phyloP scores from a whole-genome alignment of 1,140 invertebrate species.

The Zaprionus lachaisei region DNA sequence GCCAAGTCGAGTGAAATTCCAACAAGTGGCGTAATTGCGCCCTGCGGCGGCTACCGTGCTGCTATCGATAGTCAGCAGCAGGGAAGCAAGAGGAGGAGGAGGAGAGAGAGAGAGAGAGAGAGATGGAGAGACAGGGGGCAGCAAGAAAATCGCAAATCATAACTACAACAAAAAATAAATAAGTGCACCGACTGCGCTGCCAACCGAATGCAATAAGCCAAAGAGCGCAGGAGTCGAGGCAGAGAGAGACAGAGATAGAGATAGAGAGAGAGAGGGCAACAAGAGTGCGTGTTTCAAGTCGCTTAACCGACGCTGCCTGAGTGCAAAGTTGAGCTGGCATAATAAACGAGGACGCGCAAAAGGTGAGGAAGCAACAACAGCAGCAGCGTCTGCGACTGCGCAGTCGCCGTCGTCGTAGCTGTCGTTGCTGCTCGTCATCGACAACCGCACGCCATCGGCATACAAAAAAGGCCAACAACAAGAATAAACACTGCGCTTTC shows the following conservation, averaged over 20 bases:
- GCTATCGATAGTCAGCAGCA: slow-evolving; percentile 48
- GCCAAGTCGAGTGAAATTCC: slow-evolving; percentile 74
- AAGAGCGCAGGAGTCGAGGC: slow-evolving; percentile 55
- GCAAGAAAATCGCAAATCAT: slow-evolving; percentile 76
- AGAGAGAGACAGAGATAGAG: slow-evolving; percentile 56
- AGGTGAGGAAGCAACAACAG: slow-evolving; percentile 11
- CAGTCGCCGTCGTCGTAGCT: slow-evolving; percentile 48
- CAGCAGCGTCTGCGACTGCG: slow-evolving; percentile 46
- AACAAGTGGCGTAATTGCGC: slow-evolving; percentile 82
- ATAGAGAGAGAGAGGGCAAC: slow-evolving; percentile 35
- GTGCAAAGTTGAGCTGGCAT: slow-evolving; percentile 77
- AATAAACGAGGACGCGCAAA: slow-evolving; percentile 45
- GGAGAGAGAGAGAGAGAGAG: background rate
- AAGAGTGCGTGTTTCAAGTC: slow-evolving; percentile 81
- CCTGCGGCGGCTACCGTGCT: slow-evolving; percentile 78
- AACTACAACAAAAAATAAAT: slow-evolving; percentile 82
- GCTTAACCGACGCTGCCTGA: slow-evolving; percentile 62
- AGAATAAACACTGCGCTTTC: slow-evolving; percentile 36
- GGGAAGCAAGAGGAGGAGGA: background rate
- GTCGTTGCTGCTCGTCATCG: slow-evolving; percentile 43
- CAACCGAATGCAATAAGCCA: slow-evolving; percentile 40
- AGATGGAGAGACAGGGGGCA: background rate
- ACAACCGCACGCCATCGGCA: slow-evolving; percentile 72
- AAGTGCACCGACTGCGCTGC: slow-evolving; percentile 52
- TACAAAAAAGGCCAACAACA: slow-evolving; percentile 58